These are phyloP conservation scores for Melanotaenia parkinsoni DNA, from an alignment of 2,797 vertebrate genomes.

Conservation along the genomic window DNA sequence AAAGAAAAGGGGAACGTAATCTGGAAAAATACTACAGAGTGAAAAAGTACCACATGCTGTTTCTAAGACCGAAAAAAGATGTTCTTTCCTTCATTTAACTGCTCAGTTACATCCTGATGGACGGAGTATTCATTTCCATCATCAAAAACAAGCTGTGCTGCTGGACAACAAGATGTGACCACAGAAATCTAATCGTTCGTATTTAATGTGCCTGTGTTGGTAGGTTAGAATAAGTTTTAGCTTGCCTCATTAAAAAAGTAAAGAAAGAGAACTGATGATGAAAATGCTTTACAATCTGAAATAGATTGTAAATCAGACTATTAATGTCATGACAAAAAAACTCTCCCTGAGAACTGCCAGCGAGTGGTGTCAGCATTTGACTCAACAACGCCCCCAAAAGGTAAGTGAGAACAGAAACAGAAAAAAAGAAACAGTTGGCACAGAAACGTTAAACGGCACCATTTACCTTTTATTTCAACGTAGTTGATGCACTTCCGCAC, in stretches of 20 bases:
- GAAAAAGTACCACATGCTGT: slow-evolving; percentile 68
- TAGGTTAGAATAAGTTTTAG: neutral
- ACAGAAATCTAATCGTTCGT: slow-evolving; percentile 1
- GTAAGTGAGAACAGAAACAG: slow-evolving; percentile 11
- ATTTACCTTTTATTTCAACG: slow-evolving; percentile 92
- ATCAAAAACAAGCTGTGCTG: neutral
- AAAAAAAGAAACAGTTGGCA: neutral
- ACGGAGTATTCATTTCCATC: slow-evolving; percentile 3
- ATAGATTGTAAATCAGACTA: slow-evolving; percentile 6
- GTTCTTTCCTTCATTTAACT: slow-evolving; percentile 37
- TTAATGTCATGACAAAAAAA: neutral
- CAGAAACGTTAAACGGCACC: neutral
- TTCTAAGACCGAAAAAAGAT: slow-evolving; percentile 40
- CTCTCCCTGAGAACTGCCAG: slow-evolving; percentile 16
- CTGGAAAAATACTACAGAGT: slow-evolving; percentile 45
- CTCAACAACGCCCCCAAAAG: slow-evolving; percentile 67
- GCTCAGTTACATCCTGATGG: slow-evolving; percentile 6
- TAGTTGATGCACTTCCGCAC: slow-evolving; percentile 95
- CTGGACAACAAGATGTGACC: slow-evolving; percentile 15
- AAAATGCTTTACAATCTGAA: slow-evolving; percentile 24
- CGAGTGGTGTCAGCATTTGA: slow-evolving; percentile 15
- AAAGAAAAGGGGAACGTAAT: slow-evolving; percentile 26
- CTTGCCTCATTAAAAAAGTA: neutral
- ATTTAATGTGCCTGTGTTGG: neutral
- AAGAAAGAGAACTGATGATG: neutral